Evolutionary conservation across 2,888 invertebrate species (phyloP), one percentile per base, ranked within the genome.

Genomic region (Chrysolina haemoptera): DNA sequence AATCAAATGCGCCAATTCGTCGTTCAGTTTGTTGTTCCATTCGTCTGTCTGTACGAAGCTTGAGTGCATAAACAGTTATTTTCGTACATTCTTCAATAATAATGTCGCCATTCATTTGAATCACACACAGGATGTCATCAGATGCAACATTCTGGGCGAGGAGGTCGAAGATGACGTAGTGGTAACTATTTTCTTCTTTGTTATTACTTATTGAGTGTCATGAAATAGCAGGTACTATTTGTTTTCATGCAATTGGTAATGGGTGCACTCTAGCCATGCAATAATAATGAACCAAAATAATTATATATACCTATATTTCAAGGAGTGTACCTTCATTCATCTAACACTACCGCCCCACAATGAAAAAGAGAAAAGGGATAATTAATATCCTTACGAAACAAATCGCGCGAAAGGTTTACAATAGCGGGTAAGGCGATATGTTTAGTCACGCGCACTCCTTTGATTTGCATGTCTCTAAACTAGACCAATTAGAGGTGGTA

Each of bases 381-480:
- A 84, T 84, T 84, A 84, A 83, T 83, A 83, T 83, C 82, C 83
- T 83, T 83, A 77, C 78, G 76, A 81, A 82, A 82, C 80, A 75
- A 78, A 77, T 78, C 76, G 76, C 70, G 77, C 78, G 76, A 76
- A 78, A 72, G 71, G 74, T 66, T 69, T 66, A 75, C 75, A 76
- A 76, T 78, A 76, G 76, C 82, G 81, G 79, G 86, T 85, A 86
- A 86, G 84, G 84, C 84, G 87, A 87, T 87, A 87, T 84, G 86
- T 86, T 86, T 85, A 85, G 86, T 86, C 86, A 87, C 86, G 87
- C 86, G 85, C 84, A 78, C 81, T 82, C 86, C 85, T 86, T 86
- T 86, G 86, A 86, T 86, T 87, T 86, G 85, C 86, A 84, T 86
- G 85, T 84, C 84, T 84, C 83, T 84, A 87, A 87, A 87, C 86